A percentile compares a stretch with the other conserved stretches of the same genome.
These are phyloP conservation scores for Drosophila willistoni DNA, from an alignment of 1,140 invertebrate genomes.

Conservation along the genomic window DNA sequence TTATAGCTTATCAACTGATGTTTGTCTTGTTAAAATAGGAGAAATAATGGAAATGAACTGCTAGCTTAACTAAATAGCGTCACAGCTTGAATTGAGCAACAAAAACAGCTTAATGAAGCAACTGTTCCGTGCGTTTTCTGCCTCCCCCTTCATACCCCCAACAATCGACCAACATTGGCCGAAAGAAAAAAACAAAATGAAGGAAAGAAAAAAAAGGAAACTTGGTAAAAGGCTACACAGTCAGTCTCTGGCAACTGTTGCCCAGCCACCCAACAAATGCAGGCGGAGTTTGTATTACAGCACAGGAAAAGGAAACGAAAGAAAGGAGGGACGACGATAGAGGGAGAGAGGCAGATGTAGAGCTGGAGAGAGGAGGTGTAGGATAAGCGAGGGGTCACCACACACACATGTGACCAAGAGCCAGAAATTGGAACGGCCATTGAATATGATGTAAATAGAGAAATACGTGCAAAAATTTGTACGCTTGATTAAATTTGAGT, in stretches of 20 bases:
- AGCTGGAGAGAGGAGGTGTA: not conserved
- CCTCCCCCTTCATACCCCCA: not conserved
- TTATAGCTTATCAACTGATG: no score
- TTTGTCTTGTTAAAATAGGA: not conserved
- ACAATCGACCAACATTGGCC: conserved; percentile 10
- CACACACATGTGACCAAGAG: conserved; percentile 65
- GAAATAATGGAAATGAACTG: not conserved
- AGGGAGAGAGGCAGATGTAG: not conserved
- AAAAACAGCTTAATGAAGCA: conserved; percentile 22
- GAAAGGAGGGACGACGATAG: not conserved
- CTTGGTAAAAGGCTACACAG: conserved; percentile 55
- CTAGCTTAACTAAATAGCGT: conserved; percentile 6
- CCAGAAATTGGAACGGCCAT: conserved; percentile 55
- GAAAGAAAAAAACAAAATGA: conserved; percentile 13
- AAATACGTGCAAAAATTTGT: conserved; percentile 78
- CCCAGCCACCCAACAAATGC: conserved; percentile 40
- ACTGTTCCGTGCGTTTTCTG: conserved; percentile 1
- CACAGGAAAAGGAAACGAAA: conserved; percentile 32
- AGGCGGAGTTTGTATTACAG: conserved; percentile 53
- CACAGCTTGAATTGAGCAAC: conserved; percentile 12
- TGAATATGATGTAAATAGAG: conserved; percentile 73
- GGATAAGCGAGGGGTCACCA: conserved; percentile 31
- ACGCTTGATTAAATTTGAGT: conserved; percentile 80
- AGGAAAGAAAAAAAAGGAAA: conserved; percentile 32
- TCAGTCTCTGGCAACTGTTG: conserved; percentile 74